These are phyloP conservation scores for Melitaea athalia DNA, from an alignment of 2,888 invertebrate genomes.

Conservation along the genomic window DNA sequence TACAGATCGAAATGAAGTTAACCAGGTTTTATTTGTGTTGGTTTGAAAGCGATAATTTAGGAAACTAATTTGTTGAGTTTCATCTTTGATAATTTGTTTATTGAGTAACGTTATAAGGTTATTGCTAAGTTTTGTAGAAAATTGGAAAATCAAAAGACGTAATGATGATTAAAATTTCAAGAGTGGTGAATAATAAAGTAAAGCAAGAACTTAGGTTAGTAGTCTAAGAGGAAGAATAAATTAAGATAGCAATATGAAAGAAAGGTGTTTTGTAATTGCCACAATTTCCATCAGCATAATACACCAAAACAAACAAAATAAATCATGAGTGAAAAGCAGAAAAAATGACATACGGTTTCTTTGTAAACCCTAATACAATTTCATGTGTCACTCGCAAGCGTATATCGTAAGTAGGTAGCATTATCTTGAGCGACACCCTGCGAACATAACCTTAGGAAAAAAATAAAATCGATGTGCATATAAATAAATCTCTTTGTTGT, in stretches of 20 bases:
- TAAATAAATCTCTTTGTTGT: background rate
- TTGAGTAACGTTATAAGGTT: too few species aligned
- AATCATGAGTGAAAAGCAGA: background rate
- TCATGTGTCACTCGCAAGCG: background rate
- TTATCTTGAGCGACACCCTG: background rate
- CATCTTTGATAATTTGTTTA: too few species aligned
- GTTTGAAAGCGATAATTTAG: background rate
- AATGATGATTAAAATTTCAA: too few species aligned
- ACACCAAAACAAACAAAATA: background rate
- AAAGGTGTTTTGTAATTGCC: background rate
- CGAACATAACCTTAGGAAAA: background rate
- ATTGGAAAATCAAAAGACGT: too few species aligned
- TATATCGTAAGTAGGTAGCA: background rate
- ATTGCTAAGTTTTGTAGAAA: too few species aligned
- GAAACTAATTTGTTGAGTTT: too few species aligned
- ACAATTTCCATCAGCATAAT: background rate
- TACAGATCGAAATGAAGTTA: background rate
- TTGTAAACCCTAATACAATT: background rate
- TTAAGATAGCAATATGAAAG: background rate
- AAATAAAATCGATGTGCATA: background rate
- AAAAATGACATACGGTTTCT: background rate
- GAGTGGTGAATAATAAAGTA: too few species aligned
- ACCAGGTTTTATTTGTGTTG: background rate
- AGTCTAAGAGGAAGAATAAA: too few species aligned
- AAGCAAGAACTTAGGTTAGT: too few species aligned